Conservation (phyloP, 1,140 invertebrate species). For the Tetramorium simillimum region DNA sequence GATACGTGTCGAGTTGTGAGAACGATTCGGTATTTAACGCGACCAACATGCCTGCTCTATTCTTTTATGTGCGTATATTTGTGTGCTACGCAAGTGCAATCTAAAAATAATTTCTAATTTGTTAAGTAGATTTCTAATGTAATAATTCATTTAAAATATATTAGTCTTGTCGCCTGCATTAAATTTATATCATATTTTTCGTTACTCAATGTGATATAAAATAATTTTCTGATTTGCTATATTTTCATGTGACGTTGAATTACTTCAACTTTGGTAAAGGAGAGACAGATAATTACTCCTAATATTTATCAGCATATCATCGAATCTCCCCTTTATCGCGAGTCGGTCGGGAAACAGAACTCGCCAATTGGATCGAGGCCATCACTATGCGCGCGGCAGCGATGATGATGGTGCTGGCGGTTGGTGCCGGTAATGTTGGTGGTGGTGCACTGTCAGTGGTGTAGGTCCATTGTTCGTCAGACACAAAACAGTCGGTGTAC, state of each 20-base stretch:
- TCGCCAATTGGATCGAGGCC: slow-evolving; percentile 54
- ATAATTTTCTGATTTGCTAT: background rate
- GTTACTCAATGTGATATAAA: background rate
- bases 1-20: slow-evolving; percentile 9
- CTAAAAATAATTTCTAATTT: background rate
- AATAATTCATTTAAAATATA: background rate
- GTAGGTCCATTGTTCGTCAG: slow-evolving; percentile 83
- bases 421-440: slow-evolving; percentile 57
- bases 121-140: background rate
- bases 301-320: slow-evolving; percentile 15
- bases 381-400: slow-evolving; percentile 43
- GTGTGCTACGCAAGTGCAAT: background rate
- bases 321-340: slow-evolving; percentile 29
- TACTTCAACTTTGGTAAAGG: background rate
- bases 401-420: slow-evolving; percentile 57
- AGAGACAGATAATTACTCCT: background rate
- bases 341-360: slow-evolving; percentile 33
- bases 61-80: background rate
- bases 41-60: background rate
- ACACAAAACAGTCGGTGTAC: slow-evolving; percentile 85
- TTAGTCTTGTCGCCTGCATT: background rate
- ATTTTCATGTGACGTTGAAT: background rate
- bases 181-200: background rate
- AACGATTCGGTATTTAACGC: slow-evolving; percentile 1
- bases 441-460: slow-evolving; percentile 80